phyloP scores from a whole-genome alignment of 2,888 invertebrate genomes.

The Caenorhabditis becei region DNA sequence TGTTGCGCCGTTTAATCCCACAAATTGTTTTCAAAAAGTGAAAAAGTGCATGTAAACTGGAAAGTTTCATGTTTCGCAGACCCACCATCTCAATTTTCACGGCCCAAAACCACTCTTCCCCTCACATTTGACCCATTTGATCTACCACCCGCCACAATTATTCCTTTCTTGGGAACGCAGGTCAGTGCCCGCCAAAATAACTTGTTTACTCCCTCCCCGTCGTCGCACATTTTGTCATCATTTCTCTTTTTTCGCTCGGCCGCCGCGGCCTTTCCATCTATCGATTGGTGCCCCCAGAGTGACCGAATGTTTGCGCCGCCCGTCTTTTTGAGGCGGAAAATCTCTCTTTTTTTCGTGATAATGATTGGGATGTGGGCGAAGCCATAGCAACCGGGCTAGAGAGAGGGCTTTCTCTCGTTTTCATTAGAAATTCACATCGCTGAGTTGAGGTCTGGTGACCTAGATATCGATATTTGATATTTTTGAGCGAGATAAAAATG shows the following conservation, averaged over 20 bases:
- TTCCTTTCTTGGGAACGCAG: conserved; percentile 37
- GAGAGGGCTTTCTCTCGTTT: not conserved
- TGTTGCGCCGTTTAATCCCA: too few species aligned
- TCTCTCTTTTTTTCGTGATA: too few species aligned
- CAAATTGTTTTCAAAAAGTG: too few species aligned
- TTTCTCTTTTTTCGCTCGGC: conserved; percentile 16
- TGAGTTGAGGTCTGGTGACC: too few species aligned
- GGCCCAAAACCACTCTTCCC: not conserved
- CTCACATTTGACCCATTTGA: conserved; percentile 11
- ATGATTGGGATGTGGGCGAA: conserved; percentile 3
- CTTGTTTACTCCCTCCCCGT: conserved; percentile 2
- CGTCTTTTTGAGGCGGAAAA: not conserved
- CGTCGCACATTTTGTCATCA: conserved; percentile 25
- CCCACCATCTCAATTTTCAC: not conserved
- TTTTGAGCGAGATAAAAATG: conserved; percentile 11
- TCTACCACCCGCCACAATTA: conserved; percentile 25
- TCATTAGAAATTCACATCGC: not conserved
- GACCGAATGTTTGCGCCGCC: conserved; percentile 5
- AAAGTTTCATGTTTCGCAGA: not conserved
- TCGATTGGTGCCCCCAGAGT: conserved; percentile 27
- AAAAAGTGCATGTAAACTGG: not conserved
- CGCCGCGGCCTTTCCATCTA: conserved; percentile 8
- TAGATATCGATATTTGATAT: too few species aligned
- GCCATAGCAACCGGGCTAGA: conserved; percentile 28
- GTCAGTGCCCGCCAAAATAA: conserved; percentile 10